These are phyloP conservation scores for Galeopterus variegatus DNA, from an alignment of 2,113 vertebrate species.

Conservation along the genomic window DNA sequence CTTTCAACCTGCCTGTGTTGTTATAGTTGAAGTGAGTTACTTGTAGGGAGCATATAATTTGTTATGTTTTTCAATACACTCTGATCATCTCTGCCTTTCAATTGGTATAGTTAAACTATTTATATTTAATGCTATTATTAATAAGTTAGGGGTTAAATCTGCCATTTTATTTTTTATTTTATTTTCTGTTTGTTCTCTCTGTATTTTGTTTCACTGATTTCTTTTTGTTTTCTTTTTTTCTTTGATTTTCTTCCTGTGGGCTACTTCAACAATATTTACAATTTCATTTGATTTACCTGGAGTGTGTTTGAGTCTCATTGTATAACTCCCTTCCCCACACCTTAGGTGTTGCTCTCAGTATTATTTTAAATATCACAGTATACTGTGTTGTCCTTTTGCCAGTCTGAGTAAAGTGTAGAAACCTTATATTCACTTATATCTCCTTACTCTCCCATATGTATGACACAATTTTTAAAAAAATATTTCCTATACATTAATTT, in stretches of 20 bases:
- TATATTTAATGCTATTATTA: not conserved
- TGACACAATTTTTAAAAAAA: not conserved
- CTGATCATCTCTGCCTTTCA: not conserved
- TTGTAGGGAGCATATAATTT: not conserved
- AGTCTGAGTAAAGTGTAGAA: not conserved
- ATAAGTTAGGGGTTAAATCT: not conserved
- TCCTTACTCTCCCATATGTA: not conserved
- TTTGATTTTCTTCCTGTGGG: not conserved
- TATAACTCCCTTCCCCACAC: too few relatives aligned
- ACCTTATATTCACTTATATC: not conserved
- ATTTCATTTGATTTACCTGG: not conserved
- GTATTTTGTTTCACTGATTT: not conserved
- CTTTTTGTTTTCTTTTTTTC: not conserved
- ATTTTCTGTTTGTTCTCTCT: not conserved
- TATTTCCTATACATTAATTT: not conserved
- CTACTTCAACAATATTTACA: not conserved
- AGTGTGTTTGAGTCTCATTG: not conserved
- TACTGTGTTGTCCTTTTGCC: not conserved
- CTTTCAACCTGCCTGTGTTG: not conserved
- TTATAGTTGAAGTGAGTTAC: not conserved
- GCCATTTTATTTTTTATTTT: not conserved
- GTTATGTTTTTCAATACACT: not conserved
- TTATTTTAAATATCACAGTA: not conserved
- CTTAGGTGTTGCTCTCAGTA: not conserved
- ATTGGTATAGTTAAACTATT: not conserved